Percentiles rank a stretch among this genome's conserved stretches.
These are phyloP conservation scores for Zaprionus nigranus DNA, from an alignment of 1,140 invertebrate species.

Conservation along the genomic window DNA sequence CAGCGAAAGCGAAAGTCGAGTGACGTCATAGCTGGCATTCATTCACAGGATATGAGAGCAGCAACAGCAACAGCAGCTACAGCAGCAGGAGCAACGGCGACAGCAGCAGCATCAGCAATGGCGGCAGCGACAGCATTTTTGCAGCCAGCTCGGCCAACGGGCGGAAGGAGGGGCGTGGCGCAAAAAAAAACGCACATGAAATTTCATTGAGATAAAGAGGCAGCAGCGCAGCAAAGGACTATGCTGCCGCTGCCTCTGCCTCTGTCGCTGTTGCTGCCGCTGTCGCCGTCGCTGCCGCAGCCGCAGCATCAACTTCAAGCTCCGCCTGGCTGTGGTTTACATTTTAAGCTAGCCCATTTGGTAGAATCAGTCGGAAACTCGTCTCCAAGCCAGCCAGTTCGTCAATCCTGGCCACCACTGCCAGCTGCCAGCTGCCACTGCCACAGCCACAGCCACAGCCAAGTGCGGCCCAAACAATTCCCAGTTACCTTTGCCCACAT, in stretches of 20 bases:
- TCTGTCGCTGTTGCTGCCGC: background rate
- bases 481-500: background rate
- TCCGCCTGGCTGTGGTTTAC: conserved; percentile 73
- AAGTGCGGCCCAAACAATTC: background rate
- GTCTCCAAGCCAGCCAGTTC: conserved; percentile 73
- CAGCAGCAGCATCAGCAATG: conserved; percentile 21
- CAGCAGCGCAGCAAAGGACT: conserved; percentile 68
- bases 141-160: conserved; percentile 10
- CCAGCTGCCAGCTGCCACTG: too few relatives aligned
- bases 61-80: conserved; percentile 20
- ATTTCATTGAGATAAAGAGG: conserved; percentile 74
- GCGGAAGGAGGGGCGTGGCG: conserved; percentile 27
- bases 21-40: conserved; percentile 84
- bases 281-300: background rate
- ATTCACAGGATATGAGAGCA: conserved; percentile 79
- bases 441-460: background rate
- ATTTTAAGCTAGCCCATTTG: conserved; percentile 69
- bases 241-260: conserved; percentile 17
- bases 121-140: conserved; percentile 9
- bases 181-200: conserved; percentile 50
- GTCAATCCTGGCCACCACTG: conserved; percentile 30
- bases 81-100: conserved; percentile 37
- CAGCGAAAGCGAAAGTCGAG: conserved; percentile 55
- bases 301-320: conserved; percentile 33
- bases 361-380: conserved; percentile 76